phyloP scores from a whole-genome alignment of 2,888 invertebrate species.

The Sthenelais limicola region DNA sequence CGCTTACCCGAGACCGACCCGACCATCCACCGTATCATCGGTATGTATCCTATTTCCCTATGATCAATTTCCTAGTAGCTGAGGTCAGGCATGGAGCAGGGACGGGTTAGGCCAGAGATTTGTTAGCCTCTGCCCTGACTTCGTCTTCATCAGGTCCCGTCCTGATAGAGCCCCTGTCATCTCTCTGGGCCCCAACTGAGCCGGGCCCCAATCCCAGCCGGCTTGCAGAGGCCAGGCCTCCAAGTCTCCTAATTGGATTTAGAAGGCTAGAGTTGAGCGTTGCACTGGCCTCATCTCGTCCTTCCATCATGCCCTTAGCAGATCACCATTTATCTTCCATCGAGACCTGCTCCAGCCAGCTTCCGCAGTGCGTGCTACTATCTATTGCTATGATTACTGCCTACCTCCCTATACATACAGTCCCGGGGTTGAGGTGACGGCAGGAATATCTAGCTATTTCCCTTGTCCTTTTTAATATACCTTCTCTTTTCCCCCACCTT shows the following conservation, averaged over 20 bases:
- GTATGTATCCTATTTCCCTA: slow-evolving; percentile 16
- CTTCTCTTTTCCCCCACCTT: slow-evolving; percentile 9
- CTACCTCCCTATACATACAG: too few relatives aligned
- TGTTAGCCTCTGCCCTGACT: slow-evolving; percentile 6
- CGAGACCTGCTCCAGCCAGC: background rate
- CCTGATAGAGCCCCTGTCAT: slow-evolving; percentile 31
- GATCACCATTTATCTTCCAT: slow-evolving; percentile 31
- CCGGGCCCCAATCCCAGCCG: background rate
- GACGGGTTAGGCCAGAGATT: slow-evolving; percentile 27
- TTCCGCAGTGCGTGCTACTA: too few relatives aligned
- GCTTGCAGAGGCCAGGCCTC: background rate
- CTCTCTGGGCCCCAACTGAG: background rate
- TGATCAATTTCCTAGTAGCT: background rate
- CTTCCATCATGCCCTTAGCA: slow-evolving; percentile 33
- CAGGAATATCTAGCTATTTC: too few relatives aligned
- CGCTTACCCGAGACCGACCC: background rate
- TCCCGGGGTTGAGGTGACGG: too few relatives aligned
- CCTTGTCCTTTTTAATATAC: too few relatives aligned
- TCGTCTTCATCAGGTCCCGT: slow-evolving; percentile 32
- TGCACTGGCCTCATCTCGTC: slow-evolving; percentile 25
- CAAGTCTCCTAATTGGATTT: slow-evolving; percentile 30
- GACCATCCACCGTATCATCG: background rate
- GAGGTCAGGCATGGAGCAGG: background rate
- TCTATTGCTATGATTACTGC: too few relatives aligned
- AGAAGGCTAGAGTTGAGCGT: slow-evolving; percentile 30